Conservation (phyloP, 2,113 vertebrate genomes). For the Anoura caudifer region DNA sequence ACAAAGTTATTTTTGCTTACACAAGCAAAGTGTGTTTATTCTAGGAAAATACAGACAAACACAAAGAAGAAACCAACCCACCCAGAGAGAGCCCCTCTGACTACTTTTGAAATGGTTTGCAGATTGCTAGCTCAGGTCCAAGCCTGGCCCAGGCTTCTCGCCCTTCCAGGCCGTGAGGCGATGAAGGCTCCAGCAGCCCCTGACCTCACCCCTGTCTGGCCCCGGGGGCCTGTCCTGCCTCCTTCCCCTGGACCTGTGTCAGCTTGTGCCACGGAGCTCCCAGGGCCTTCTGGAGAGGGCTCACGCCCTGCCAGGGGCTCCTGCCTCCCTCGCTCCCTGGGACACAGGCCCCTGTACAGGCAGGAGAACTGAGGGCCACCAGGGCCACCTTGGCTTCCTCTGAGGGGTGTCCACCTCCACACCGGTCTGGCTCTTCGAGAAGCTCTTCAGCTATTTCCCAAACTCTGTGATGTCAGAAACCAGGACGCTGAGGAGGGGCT, state of each 20-base stretch:
- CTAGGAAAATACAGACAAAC: neutral
- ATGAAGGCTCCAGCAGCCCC: neutral
- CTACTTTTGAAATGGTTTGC: neutral
- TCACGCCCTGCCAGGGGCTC: neutral
- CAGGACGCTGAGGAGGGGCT: neutral
- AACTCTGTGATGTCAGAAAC: neutral
- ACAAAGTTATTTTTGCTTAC: neutral
- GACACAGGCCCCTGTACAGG: rapidly evolving
- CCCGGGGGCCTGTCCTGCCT: neutral
- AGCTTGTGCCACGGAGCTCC: no score
- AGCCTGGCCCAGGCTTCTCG: neutral
- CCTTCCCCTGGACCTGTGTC: no score
- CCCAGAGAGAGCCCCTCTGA: neutral
- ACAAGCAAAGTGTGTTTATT: neutral
- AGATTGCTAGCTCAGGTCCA: neutral
- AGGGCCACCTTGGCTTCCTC: neutral
- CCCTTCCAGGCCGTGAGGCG: neutral
- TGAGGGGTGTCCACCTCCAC: neutral
- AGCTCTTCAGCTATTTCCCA: neutral
- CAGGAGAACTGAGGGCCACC: rapidly evolving
- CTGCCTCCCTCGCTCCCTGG: neutral
- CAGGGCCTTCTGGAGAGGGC: neutral
- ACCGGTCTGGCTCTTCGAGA: neutral
- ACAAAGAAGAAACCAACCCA: neutral
- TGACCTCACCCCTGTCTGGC: rapidly evolving